Conservation (phyloP, 2,888 invertebrate species). For the Ectemnius continuus region DNA sequence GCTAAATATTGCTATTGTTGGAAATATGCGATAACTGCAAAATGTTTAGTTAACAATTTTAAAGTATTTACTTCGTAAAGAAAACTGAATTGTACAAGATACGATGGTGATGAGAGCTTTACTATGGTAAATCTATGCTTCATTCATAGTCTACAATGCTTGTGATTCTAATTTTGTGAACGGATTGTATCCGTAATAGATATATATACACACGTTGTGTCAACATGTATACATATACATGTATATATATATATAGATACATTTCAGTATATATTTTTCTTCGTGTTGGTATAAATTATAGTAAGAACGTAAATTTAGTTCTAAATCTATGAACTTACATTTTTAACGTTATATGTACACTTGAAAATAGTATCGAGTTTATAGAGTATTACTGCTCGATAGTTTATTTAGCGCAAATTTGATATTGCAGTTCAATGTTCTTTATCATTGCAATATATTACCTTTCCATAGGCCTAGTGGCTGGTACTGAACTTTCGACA, state of each 20-base stretch:
- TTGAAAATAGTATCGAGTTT: conserved; percentile 63
- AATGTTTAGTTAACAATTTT: conserved; percentile 9
- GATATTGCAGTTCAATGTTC: conserved; percentile 30
- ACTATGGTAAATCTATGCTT: conserved; percentile 32
- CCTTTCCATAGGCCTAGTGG: conserved; percentile 73
- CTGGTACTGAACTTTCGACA: conserved; percentile 74
- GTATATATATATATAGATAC: conserved; percentile 24
- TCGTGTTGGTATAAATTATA: conserved; percentile 72
- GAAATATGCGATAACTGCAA: background rate
- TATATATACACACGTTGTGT: conserved; percentile 47
- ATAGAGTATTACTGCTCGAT: conserved; percentile 31
- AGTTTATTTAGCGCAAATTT: conserved; percentile 46
- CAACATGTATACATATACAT: conserved; percentile 26
- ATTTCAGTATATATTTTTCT: conserved; percentile 53
- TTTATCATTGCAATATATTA: conserved; percentile 64
- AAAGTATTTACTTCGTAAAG: conserved; percentile 23
- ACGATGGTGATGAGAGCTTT: conserved; percentile 53
- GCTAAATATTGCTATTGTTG: background rate
- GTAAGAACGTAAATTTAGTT: conserved; percentile 67
- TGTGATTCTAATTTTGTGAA: conserved; percentile 55
- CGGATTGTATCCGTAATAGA: conserved; percentile 44
- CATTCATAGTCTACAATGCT: conserved; percentile 64
- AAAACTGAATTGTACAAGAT: conserved; percentile 33
- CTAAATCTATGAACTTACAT: conserved; percentile 67
- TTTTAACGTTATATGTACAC: conserved; percentile 70